phyloP scores from a whole-genome alignment of 92 coral and sea anemone species.

The Paramuricea clavata region DNA sequence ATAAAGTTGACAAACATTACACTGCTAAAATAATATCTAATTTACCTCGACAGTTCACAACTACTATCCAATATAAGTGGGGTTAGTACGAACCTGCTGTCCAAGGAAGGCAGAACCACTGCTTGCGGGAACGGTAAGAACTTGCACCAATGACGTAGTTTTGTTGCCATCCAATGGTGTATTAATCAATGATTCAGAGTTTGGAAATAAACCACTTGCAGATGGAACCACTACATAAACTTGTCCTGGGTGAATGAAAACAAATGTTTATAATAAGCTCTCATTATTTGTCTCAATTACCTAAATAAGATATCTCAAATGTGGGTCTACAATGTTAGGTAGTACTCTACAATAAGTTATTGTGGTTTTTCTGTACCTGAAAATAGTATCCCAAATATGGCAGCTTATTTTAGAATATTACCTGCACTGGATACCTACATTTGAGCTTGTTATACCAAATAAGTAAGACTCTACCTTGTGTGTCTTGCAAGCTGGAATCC shows the following conservation, averaged over 20 bases:
- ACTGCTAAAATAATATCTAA: not conserved
- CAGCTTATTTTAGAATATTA: too few relatives aligned
- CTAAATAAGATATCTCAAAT: not conserved
- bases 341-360: not conserved
- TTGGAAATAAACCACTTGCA: slow-evolving; percentile 27
- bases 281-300: not conserved
- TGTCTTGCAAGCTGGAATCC: slow-evolving; percentile 2
- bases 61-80: not conserved
- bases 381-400: not conserved
- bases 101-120: slow-evolving; percentile 5
- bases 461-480: slow-evolving; percentile 19
- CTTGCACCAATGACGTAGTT: slow-evolving; percentile 42
- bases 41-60: not conserved
- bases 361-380: not conserved
- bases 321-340: not conserved
- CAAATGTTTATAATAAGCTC: not conserved
- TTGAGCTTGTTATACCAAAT: not conserved
- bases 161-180: slow-evolving; percentile 1
- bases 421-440: too few relatives aligned
- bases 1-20: not conserved
- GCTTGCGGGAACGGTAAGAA: slow-evolving; percentile 27
- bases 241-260: slow-evolving; percentile 8
- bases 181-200: slow-evolving; percentile 14
- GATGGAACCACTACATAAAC: slow-evolving; percentile 42
- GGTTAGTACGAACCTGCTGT: slow-evolving; percentile 37